These are phyloP conservation scores for Oreocharis arfaki DNA, from an alignment of 2,113 vertebrate species.

Conservation along the genomic window DNA sequence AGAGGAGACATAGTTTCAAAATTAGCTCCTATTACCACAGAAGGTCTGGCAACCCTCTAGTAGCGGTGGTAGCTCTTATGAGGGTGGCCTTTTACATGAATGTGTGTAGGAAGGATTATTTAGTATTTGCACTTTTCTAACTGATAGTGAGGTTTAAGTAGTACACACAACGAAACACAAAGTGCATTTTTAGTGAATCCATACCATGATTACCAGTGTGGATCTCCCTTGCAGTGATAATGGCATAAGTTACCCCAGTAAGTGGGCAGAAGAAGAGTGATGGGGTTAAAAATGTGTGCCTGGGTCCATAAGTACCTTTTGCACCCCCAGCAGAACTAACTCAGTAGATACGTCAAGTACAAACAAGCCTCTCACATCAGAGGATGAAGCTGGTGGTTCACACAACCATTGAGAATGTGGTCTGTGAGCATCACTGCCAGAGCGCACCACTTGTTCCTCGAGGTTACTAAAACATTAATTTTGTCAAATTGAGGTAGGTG, in stretches of 20 bases:
- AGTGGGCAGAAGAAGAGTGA: not conserved
- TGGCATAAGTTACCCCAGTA: not conserved
- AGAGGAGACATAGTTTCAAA: not conserved
- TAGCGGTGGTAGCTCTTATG: not conserved
- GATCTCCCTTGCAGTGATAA: not conserved
- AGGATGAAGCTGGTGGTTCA: not conserved
- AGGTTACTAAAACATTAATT: not conserved
- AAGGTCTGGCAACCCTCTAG: not conserved
- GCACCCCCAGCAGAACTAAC: not conserved
- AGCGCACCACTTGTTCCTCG: not conserved
- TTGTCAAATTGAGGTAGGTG: not conserved
- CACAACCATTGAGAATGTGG: not conserved
- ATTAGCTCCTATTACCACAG: not conserved
- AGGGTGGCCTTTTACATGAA: not conserved
- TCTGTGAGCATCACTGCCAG: not conserved
- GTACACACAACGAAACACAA: not conserved
- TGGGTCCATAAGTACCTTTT: not conserved
- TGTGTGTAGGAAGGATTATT: not conserved
- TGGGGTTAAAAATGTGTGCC: not conserved
- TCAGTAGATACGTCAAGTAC: not conserved
- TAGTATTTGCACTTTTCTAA: not conserved
- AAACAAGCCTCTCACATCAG: not conserved
- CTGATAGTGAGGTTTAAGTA: not conserved
- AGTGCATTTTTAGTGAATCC: not conserved
- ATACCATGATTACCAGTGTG: not conserved